phyloP scores from a whole-genome alignment of 2,797 vertebrate genomes.

The Capromys pilorides region DNA sequence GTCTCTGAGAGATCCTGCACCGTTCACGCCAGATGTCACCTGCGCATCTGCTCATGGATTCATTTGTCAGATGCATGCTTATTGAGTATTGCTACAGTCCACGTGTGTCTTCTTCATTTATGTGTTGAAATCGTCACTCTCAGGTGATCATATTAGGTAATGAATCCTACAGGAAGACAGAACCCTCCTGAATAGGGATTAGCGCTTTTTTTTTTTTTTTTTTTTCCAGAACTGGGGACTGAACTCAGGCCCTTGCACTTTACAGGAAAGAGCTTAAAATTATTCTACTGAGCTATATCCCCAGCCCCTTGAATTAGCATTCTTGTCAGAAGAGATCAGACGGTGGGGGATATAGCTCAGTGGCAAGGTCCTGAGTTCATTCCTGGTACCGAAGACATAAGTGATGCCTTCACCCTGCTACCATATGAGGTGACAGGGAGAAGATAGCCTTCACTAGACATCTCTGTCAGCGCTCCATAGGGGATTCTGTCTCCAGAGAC shows the following conservation, averaged over 20 bases:
- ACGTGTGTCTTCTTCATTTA: background rate
- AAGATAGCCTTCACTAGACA: background rate
- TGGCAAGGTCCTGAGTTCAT: too few relatives aligned
- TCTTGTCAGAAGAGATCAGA: background rate
- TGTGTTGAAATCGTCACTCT: background rate
- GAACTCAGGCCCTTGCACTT: too few relatives aligned
- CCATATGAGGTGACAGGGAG: too few relatives aligned
- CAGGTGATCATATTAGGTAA: background rate
- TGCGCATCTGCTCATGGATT: conserved; percentile 67
- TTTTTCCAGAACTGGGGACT: too few relatives aligned
- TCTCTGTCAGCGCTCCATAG: background rate
- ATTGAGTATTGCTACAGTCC: background rate
- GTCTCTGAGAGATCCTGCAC: conserved; percentile 71
- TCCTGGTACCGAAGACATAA: too few relatives aligned
- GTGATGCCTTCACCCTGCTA: background rate
- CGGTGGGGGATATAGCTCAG: too few relatives aligned
- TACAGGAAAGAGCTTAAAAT: too few relatives aligned
- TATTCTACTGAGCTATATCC: too few relatives aligned
- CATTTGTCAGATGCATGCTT: background rate
- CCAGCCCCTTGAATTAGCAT: background rate
- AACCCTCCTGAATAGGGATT: background rate
- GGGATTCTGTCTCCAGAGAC: background rate
- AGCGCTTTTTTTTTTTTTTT: too few relatives aligned
- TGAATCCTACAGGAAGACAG: background rate
- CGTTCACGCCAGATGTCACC: conserved; percentile 72